These are phyloP conservation scores for Semaprochilodus insignis DNA, from an alignment of 2,797 vertebrate genomes.

Conservation along the genomic window DNA sequence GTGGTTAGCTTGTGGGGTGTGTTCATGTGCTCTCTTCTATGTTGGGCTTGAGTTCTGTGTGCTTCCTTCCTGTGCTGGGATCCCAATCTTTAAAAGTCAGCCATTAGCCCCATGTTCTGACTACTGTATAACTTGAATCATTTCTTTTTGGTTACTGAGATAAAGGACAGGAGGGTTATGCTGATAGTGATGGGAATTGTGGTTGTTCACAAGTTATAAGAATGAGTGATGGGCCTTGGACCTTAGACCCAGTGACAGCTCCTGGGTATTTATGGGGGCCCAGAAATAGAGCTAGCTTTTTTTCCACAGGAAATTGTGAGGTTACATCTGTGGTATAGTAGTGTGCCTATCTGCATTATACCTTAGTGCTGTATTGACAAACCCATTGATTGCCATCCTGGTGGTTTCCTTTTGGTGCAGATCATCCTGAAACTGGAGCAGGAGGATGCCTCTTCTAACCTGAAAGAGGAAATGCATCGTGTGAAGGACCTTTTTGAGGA, in stretches of 20 bases:
- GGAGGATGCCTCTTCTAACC: constrained; percentile 60
- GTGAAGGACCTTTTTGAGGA: constrained; percentile 71
- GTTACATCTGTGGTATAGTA: background rate
- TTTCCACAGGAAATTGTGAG: background rate
- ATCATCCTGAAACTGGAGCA: constrained; percentile 71
- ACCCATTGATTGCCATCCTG: background rate
- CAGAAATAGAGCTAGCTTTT: background rate
- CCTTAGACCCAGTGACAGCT: background rate
- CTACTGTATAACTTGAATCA: background rate
- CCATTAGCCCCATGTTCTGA: background rate
- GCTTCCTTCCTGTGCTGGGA: background rate
- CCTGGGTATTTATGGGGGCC: background rate
- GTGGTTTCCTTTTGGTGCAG: constrained; percentile 55
- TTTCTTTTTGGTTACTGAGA: background rate
- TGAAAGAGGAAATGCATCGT: constrained; percentile 70
- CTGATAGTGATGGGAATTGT: too few relatives aligned
- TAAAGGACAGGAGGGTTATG: background rate
- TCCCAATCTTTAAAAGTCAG: background rate
- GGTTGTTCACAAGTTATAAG: too few relatives aligned
- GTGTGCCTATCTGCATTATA: background rate
- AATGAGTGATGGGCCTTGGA: too few relatives aligned
- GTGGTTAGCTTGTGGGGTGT: background rate
- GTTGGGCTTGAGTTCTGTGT: background rate
- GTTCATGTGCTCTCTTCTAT: background rate
- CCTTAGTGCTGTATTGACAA: background rate